Evolutionary conservation across 2,888 invertebrate species (phyloP), one percentile per base, ranked within the genome.

Genomic region (Philopedon plagiatum): DNA sequence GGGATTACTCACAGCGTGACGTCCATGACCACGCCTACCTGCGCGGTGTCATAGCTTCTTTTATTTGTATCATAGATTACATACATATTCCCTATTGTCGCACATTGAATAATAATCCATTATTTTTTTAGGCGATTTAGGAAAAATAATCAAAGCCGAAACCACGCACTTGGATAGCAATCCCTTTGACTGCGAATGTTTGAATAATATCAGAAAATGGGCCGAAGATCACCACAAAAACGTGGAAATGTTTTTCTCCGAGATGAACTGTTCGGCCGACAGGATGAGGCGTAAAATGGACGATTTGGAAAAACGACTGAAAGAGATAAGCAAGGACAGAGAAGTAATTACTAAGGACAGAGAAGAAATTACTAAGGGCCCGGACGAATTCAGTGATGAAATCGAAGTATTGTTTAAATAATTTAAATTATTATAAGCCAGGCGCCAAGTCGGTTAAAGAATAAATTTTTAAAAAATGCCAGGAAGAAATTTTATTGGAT

Each of bases 171-270:
- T 82, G 15, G 68, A 68, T 23, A 56, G 56, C n/a, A 68, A 68
- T 61, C 68, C 62, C 5, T 80, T 83, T 61, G 78, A 80, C 9
- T 83, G 83, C 70, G 78, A 77, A 4, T 83, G 83, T 70, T 73
- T 83, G 74, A 74, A 79, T 26, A 78, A 77, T 67, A 79, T 83
- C 23, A 76, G 78, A 37, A 75, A 77, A 39, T 68, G 51, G 79
- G 74, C 76, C 0, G 72, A 77, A 21, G 68, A 79, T 46, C 74
- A 77, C 5, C 60, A 71, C 0, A 78, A 78, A 56, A 57, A 76
- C 21, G 75, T 80, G 4, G 70, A 78, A 11, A 60, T 78, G 51
- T 77, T 74, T 32, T 80, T 76, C 54, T 70, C 81, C 0, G 77
- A 79, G 58, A 76, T 81, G 78, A 77, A 76, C 18, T 82, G 82